Evolutionary conservation across 2,797 vertebrate genomes (phyloP).

Genomic region (Gymnoscopelus braueri): DNA sequence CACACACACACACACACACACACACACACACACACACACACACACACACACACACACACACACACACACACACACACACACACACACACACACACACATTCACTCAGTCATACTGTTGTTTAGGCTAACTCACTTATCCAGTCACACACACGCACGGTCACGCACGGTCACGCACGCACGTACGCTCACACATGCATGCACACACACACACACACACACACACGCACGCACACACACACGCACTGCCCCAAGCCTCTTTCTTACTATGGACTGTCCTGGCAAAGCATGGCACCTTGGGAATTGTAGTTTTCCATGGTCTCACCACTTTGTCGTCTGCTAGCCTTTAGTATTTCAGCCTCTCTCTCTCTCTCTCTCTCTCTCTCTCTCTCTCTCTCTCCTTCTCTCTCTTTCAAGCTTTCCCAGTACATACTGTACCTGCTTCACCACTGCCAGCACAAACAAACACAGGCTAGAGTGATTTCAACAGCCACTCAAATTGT

Average conservation of each 20-base stretch:
- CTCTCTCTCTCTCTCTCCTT: background rate
- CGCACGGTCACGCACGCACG: too few species aligned
- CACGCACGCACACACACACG: too few species aligned
- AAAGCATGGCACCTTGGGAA: slow-evolving; percentile 73
- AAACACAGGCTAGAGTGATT: slow-evolving; percentile 64
- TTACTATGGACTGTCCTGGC: slow-evolving; percentile 42
- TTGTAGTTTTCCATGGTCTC: slow-evolving; percentile 71
- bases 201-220: too few species aligned
- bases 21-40: slow-evolving; percentile 13
- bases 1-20: slow-evolving; percentile 18
- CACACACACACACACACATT: too few species aligned
- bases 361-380: slow-evolving; percentile 14
- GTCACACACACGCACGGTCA: slow-evolving; percentile 7
- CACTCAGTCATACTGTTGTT: too few species aligned
- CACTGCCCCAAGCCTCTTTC: slow-evolving; percentile 23
- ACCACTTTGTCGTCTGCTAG: slow-evolving; percentile 52
- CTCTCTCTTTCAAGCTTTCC: slow-evolving; percentile 12
- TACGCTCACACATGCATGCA: too few species aligned
- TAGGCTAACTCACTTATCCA: too few species aligned
- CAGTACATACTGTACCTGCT: slow-evolving; percentile 64
- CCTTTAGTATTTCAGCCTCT: slow-evolving; percentile 15
- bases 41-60: too few species aligned
- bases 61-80: too few species aligned
- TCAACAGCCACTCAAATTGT: slow-evolving; percentile 64
- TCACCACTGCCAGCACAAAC: slow-evolving; percentile 64